Evolutionary conservation across 2,888 invertebrate genomes (phyloP).

Genomic region (Julus scandinavius): DNA sequence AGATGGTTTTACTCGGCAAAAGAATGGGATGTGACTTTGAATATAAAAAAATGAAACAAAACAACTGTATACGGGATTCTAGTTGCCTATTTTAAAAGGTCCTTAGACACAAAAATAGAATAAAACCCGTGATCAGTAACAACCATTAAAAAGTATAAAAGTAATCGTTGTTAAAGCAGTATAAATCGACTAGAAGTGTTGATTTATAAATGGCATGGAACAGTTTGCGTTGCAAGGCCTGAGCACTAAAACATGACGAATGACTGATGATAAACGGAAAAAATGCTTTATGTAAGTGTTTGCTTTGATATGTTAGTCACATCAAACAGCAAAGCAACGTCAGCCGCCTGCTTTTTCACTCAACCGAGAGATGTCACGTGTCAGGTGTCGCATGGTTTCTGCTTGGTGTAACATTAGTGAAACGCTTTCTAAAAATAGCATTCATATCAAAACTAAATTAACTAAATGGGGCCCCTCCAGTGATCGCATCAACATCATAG

Average conservation of each 20-base stretch:
- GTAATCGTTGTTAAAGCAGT: slow-evolving; percentile 18
- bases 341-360: neutral
- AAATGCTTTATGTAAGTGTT: neutral
- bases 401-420: neutral
- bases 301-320: slow-evolving; percentile 33
- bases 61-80: neutral
- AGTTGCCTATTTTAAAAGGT: slow-evolving; percentile 14
- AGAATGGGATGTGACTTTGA: neutral
- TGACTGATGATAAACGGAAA: slow-evolving; percentile 2
- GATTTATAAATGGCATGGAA: neutral
- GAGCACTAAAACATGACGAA: neutral
- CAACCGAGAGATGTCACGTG: neutral
- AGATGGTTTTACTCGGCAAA: neutral
- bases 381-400: too few relatives aligned
- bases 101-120: neutral
- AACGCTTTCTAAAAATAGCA: slow-evolving; percentile 25
- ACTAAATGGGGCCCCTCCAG: neutral
- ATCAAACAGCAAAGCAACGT: neutral
- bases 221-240: neutral
- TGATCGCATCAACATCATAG: neutral
- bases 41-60: neutral
- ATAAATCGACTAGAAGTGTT: neutral
- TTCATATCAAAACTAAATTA: neutral
- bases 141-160: neutral
- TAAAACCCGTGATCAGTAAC: neutral